Evolutionary conservation across 2,113 vertebrate genomes (phyloP).

Genomic region (Salvator merianae): DNA sequence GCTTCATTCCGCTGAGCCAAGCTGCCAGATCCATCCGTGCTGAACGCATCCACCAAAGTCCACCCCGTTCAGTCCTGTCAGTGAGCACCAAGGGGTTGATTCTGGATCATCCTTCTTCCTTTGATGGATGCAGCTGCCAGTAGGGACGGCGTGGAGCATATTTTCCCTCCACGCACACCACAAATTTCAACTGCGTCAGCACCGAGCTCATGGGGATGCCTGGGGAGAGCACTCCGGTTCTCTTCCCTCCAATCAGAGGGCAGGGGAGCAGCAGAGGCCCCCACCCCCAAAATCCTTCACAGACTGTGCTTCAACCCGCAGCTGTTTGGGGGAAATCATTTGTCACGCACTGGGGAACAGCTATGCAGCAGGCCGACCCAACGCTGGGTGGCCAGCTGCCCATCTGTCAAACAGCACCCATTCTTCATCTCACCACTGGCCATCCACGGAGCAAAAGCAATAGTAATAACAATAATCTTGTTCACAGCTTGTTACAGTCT

Average conservation of each 20-base stretch:
- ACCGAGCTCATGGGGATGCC: not conserved
- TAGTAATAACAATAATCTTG: not conserved
- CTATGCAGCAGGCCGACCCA: not conserved
- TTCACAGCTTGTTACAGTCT: conserved; percentile 13
- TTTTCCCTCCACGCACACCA: not conserved
- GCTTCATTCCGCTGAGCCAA: not conserved
- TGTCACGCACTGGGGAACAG: not conserved
- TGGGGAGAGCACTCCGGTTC: not conserved
- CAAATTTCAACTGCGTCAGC: not conserved
- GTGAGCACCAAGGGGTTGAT: not conserved
- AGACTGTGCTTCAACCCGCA: not conserved
- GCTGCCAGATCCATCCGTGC: not conserved
- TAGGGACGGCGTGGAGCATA: not conserved
- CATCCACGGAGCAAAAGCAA: not conserved
- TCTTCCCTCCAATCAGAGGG: not conserved
- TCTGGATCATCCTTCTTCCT: not conserved
- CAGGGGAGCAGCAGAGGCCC: too few relatives aligned
- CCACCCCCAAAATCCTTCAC: not conserved
- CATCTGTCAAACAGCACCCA: not conserved
- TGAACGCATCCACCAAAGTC: not conserved
- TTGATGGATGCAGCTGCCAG: not conserved
- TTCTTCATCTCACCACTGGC: not conserved
- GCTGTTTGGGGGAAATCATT: not conserved
- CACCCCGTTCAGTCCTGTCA: not conserved
- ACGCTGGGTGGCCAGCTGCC: conserved; percentile 1